Evolutionary conservation across 2,113 vertebrate species (phyloP), one percentile per base, ranked within the genome.

Genomic region (Chrysochloris asiatica): DNA sequence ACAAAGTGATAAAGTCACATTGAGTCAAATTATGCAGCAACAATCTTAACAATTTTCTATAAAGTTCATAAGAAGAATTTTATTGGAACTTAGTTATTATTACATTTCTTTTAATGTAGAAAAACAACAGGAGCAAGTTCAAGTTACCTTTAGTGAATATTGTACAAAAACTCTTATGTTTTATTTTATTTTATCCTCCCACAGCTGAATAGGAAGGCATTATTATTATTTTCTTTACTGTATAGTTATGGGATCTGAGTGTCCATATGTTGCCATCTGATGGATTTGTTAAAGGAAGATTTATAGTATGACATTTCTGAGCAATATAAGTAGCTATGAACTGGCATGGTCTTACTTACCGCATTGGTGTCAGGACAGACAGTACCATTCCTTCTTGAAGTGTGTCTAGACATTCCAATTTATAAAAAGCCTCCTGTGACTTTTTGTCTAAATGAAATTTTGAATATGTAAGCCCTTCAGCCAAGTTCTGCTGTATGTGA

Each of bases 141-240:
- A 61, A n/a, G n/a, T n/a, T n/a, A n/a, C n/a, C 59, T 73, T 26
- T 76, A 36, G 19, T 59, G 10, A 83, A 50, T 48, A 30, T 78
- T 65, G 21, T 21, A 61, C 38, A 59, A n/a, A n/a, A n/a, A n/a
- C n/a, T n/a, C n/a, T n/a, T n/a, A n/a, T n/a, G n/a, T n/a, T n/a
- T n/a, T n/a, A n/a, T n/a, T n/a, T n/a, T n/a, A n/a, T 63, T 86
- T 86, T 90, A 83, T 56, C 52, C 30, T 33, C 75, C 71, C 21
- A 48, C 10, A 75, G n/a, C 7, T 16, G 59, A 89, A 56, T n/a
- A 79, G 47, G 43, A 26, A 83, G 38, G 3, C n/a, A 41, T 63
- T 33, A 56, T 71, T 75, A 9, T 80, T 73, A 26, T n/a, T 72
- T 14, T 69, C 73, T 72, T 26, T 84, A 0, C n/a, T n/a, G n/a